Evolutionary conservation across 2,797 vertebrate species (phyloP).

Genomic region (Oophaga sylvatica): DNA sequence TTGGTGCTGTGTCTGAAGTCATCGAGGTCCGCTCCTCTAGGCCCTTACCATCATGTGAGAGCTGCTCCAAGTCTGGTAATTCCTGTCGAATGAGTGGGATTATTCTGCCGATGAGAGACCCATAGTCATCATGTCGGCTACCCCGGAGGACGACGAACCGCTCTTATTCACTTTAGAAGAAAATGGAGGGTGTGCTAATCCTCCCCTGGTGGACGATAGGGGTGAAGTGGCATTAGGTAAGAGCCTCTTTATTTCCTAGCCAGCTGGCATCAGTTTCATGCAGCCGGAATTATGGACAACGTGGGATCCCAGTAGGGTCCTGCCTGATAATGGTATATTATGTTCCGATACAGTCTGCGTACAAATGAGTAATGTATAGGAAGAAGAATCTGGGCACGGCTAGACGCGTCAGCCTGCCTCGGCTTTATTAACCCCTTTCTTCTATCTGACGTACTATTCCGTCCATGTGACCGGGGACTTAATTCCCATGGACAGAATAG

Average conservation of each 20-base stretch:
- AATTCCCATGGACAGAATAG: too few species aligned
- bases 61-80: neutral
- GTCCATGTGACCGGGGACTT: too few species aligned
- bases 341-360: too few species aligned
- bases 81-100: neutral
- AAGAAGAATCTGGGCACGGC: too few species aligned
- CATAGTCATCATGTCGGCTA: slow-evolving; percentile 69
- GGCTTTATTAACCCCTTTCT: too few species aligned
- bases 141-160: slow-evolving; percentile 87
- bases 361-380: too few species aligned
- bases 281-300: too few species aligned
- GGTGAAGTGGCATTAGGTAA: slow-evolving; percentile 76
- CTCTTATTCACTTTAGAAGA: slow-evolving; percentile 93
- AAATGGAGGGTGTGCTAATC: slow-evolving; percentile 72
- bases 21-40: neutral
- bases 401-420: too few species aligned
- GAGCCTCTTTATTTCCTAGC: slow-evolving; percentile 59
- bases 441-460: too few species aligned
- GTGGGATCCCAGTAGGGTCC: too few species aligned
- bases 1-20: neutral
- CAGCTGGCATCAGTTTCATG: too few species aligned
- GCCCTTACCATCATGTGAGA: neutral
- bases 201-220: slow-evolving; percentile 69
- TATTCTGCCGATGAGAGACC: slow-evolving; percentile 58
- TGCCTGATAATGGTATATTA: too few species aligned